A percentile compares a stretch with the other conserved stretches of the same genome.
These are phyloP conservation scores for Holcopasites calliopsidis DNA, from an alignment of 1,140 invertebrate species.

Conservation along the genomic window DNA sequence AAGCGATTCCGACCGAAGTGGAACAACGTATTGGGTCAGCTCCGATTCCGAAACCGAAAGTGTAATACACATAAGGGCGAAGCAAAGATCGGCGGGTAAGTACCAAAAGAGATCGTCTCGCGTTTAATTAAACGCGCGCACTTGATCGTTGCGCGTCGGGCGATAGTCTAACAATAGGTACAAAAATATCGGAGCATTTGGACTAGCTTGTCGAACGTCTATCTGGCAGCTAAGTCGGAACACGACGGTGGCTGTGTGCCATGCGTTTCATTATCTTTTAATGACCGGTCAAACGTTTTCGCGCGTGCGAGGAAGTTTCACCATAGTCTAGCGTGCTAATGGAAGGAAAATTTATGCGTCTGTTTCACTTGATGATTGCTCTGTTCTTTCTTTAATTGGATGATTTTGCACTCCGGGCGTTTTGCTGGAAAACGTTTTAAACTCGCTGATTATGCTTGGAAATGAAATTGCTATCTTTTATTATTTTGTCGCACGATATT, in stretches of 20 bases:
- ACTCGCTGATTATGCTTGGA: too few relatives aligned
- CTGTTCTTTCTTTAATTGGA: not conserved
- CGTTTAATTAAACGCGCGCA: not conserved
- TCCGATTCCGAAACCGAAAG: conserved; percentile 84
- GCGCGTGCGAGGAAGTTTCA: not conserved
- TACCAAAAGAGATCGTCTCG: not conserved
- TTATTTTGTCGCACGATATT: too few relatives aligned
- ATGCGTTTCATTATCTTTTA: not conserved
- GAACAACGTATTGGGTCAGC: conserved; percentile 81
- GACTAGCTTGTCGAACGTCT: not conserved
- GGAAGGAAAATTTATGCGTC: not conserved
- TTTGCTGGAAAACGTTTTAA: too few relatives aligned
- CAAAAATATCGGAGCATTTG: conserved; percentile 21
- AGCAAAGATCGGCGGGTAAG: conserved; percentile 71
- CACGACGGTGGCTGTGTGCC: conserved; percentile 1
- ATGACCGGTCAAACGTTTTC: not conserved
- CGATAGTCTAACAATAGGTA: not conserved
- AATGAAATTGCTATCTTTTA: too few relatives aligned
- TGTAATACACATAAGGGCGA: conserved; percentile 75
- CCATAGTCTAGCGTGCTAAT: not conserved
- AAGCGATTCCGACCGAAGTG: conserved; percentile 83
- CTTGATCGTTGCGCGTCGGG: not conserved
- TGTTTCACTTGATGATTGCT: not conserved
- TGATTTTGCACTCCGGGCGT: too few relatives aligned
- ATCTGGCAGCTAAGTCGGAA: conserved; percentile 32